These are phyloP conservation scores for Cyanoramphus novaezelandiae DNA, from an alignment of 2,113 vertebrate genomes.

Conservation along the genomic window DNA sequence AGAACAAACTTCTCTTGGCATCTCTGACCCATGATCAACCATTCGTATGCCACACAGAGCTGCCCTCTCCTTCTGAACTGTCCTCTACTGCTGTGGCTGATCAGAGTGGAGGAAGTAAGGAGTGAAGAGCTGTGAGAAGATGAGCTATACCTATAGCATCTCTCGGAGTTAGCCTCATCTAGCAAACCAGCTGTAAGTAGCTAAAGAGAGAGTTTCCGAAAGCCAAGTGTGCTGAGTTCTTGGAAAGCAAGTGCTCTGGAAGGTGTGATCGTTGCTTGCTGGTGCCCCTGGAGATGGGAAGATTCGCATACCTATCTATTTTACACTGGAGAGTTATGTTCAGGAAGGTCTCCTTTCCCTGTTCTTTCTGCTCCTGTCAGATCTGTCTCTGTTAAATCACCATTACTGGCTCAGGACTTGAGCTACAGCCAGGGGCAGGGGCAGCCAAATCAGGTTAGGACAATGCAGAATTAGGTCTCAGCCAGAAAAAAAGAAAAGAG, in stretches of 20 bases:
- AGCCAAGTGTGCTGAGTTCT: not conserved
- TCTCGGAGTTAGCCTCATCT: not conserved
- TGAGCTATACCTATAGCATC: not conserved
- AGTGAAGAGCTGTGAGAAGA: not conserved
- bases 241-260: constrained; percentile 12
- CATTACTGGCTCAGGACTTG: not conserved
- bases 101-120: not conserved
- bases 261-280: not conserved
- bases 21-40: not conserved
- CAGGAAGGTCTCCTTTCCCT: not conserved
- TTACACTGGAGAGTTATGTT: not conserved
- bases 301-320: not conserved
- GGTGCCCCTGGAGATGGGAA: not conserved
- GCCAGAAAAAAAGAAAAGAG: not conserved
- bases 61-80: not conserved
- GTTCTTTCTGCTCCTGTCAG: not conserved
- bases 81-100: not conserved
- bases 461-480: not conserved
- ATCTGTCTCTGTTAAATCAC: constrained; percentile 1
- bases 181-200: not conserved
- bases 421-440: constrained; percentile 7
- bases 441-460: not conserved
- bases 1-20: not conserved
- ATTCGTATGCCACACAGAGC: not conserved
- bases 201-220: not conserved